A percentile compares a stretch with the other conserved stretches of the same genome.
Conservation (phyloP, 2,888 invertebrate genomes). For the Scaptomyza reducta region DNA sequence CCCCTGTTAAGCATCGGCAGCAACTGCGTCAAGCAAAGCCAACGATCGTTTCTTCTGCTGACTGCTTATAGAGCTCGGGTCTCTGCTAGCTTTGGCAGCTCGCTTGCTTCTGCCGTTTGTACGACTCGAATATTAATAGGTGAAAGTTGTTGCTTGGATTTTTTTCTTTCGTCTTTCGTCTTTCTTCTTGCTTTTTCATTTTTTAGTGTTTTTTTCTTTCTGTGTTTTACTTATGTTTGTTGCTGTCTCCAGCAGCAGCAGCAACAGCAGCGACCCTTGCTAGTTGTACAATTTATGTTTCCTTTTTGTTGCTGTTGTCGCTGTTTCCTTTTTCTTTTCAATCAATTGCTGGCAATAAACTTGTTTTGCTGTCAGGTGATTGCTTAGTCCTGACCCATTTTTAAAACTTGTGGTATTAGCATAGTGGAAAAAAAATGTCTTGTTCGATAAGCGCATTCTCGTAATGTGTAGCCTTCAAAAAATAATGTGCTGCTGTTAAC, state of each 20-base stretch:
- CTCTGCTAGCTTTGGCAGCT: slow-evolving; percentile 49
- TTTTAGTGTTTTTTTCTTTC: slow-evolving; percentile 10
- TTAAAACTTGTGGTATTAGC: slow-evolving; percentile 5
- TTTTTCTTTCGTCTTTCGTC: slow-evolving; percentile 24
- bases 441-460: slow-evolving; percentile 28
- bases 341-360: slow-evolving; percentile 26
- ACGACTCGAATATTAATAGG: slow-evolving; percentile 83
- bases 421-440: slow-evolving; percentile 25
- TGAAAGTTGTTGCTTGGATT: slow-evolving; percentile 82
- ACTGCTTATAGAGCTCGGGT: slow-evolving; percentile 8
- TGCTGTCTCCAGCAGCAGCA: slow-evolving; percentile 1
- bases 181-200: slow-evolving; percentile 36
- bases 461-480: slow-evolving; percentile 39
- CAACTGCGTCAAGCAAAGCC: slow-evolving; percentile 51
- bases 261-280: slow-evolving; percentile 33
- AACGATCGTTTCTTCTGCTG: slow-evolving; percentile 47
- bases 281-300: slow-evolving; percentile 55
- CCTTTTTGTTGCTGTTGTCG: slow-evolving; percentile 34
- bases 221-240: slow-evolving; percentile 4
- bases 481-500: slow-evolving; percentile 7
- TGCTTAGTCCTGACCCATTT: slow-evolving; percentile 57
- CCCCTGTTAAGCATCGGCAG: slow-evolving; percentile 61
- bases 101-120: slow-evolving; percentile 66
- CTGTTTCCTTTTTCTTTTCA: slow-evolving; percentile 13
- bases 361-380: slow-evolving; percentile 18